Evolutionary conservation across 2,888 invertebrate species (phyloP).

Genomic region (Sesamia inferens): DNA sequence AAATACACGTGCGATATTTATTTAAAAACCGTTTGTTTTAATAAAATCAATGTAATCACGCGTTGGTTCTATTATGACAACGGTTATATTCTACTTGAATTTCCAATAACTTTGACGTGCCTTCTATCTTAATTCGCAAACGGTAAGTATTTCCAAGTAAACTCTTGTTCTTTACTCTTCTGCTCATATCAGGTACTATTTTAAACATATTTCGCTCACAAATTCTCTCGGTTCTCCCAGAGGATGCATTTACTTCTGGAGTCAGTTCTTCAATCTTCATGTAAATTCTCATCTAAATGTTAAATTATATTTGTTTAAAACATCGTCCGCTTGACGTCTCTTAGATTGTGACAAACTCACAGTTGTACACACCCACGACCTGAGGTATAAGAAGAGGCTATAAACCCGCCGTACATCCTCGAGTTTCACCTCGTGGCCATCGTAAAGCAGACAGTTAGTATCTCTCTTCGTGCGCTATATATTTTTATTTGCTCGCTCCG

Average conservation of each 20-base stretch:
- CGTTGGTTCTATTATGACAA: constrained; percentile 1
- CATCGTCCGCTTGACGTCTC: constrained; percentile 5
- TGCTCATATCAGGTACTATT: constrained; percentile 22
- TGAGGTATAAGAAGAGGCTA: constrained; percentile 6
- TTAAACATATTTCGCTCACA: neutral
- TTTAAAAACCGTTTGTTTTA: neutral
- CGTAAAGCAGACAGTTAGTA: constrained; percentile 40
- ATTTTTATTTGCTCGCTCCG: constrained; percentile 43
- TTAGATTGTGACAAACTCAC: constrained; percentile 12
- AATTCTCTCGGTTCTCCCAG: constrained; percentile 11
- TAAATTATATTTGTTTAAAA: constrained; percentile 48
- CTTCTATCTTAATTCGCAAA: constrained; percentile 10
- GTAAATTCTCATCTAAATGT: constrained; percentile 46
- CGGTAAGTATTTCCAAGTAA: constrained; percentile 14
- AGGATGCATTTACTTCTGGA: constrained; percentile 7
- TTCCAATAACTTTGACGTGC: constrained; percentile 19
- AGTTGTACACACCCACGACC: neutral
- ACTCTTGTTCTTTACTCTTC: constrained; percentile 14
- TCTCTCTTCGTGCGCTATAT: constrained; percentile 17
- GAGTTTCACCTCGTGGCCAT: neutral
- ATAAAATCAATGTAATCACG: neutral
- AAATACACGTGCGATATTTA: neutral
- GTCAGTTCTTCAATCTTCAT: constrained; percentile 36
- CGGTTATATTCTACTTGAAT: constrained; percentile 6
- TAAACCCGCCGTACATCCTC: constrained; percentile 2